phyloP scores from a whole-genome alignment of 2,113 vertebrate genomes.

The Arvicanthis niloticus region DNA sequence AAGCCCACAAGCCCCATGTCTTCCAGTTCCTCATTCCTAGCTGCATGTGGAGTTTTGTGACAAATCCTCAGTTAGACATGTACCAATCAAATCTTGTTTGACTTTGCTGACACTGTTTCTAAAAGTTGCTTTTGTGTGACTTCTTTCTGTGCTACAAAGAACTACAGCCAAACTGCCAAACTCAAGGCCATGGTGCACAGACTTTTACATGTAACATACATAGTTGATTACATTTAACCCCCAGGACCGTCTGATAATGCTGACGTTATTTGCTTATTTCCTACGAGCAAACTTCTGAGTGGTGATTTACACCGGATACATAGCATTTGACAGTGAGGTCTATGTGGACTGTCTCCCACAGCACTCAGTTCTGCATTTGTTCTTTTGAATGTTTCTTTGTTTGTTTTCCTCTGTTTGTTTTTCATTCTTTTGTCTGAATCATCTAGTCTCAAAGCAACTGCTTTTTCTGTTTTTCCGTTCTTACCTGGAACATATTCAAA shows the following conservation, averaged over 20 bases:
- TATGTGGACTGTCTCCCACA: neutral
- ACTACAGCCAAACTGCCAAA: neutral
- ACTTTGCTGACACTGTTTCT: neutral
- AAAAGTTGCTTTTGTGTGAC: neutral
- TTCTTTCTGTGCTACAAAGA: neutral
- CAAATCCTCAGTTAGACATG: neutral
- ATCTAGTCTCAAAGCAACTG: neutral
- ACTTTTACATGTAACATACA: neutral
- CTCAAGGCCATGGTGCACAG: rapidly evolving
- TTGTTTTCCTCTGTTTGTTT: neutral
- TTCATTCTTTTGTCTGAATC: neutral
- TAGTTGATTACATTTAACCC: neutral
- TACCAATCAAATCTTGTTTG: neutral
- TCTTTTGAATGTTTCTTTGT: too few relatives aligned
- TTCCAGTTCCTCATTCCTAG: neutral
- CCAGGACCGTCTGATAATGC: neutral
- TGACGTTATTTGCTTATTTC: constrained; percentile 7
- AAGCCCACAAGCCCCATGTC: neutral
- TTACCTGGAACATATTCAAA: constrained; percentile 22
- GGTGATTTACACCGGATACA: neutral
- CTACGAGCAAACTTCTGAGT: constrained; percentile 21
- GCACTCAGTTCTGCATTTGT: neutral
- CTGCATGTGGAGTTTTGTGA: neutral
- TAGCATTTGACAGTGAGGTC: neutral
- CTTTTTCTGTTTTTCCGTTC: neutral